Evolutionary conservation across 2,113 vertebrate genomes (phyloP), one percentile per base, ranked within the genome.

Genomic region (Romanogobio albipinnatus): DNA sequence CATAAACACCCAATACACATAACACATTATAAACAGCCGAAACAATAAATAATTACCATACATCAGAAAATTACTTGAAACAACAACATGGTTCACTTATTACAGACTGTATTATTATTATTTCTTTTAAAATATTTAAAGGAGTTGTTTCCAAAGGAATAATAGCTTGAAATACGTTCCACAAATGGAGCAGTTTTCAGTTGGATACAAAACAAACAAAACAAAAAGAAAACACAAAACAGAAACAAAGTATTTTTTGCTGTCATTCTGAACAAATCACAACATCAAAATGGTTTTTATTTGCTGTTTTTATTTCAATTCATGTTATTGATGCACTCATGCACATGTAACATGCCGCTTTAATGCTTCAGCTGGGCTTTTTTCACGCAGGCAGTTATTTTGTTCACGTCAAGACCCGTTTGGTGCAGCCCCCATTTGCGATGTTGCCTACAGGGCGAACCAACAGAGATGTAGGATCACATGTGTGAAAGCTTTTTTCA

Each of bases 401-500:
- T 76, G 47, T 76, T 76, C 17, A 66, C 5, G 19, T 81, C 61
- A 51, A 51, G 45, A 33, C 59, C 78, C 2, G 39, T 81, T 81
- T 66, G 78, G 61, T 29, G n/a, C 14, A 29, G 33, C 43, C 78
- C 43, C 43, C 61, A 66, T 49, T 45, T 29, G 24, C 43, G 24
- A 33, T 51, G 62, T 9, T 33, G 61, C 79, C 79, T 66, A 45
- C 26, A 19, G 78, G 45, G 61, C 26, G 45, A 81, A 29, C 78
- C 43, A 81, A 47, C 78, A 66, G 29, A 49, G 45, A 81, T 26
- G 24, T 13, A 36, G n/a, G 14, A 68, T 17, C 61, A 53, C 61
- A 81, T 36, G 43, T 66, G 39, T 68, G 15, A 49, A 79, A 17
- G 58, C 76, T 79, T 66, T 81, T 66, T 81, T 13, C 3, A n/a